Evolutionary conservation across 2,888 invertebrate species (phyloP).

Genomic region (Sarcophaga caerulescens): DNA sequence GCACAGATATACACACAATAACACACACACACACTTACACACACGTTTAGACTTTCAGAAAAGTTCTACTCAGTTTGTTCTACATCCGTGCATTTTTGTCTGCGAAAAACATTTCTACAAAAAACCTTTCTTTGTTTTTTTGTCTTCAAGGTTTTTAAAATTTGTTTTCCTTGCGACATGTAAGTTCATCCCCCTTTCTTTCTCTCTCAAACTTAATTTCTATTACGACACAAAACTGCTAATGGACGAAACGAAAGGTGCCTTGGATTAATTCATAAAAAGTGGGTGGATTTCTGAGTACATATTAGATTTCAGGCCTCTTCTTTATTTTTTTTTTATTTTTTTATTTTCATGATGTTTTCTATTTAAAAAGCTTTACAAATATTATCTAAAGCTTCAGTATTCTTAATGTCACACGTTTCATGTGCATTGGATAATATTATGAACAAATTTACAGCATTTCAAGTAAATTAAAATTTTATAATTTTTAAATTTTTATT

Average conservation of each 20-base stretch:
- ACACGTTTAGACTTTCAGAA: neutral
- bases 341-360: too few relatives aligned
- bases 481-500: too few relatives aligned
- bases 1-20: neutral
- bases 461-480: too few relatives aligned
- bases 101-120: constrained; percentile 12
- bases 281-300: constrained; percentile 5
- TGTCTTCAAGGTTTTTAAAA: constrained; percentile 24
- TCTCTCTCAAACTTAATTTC: neutral
- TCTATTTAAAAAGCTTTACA: neutral
- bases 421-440: neutral
- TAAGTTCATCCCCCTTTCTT: constrained; percentile 29
- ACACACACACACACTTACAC: neutral
- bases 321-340: too few relatives aligned
- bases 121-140: constrained; percentile 5
- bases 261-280: neutral
- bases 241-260: neutral
- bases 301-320: neutral
- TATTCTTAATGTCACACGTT: constrained; percentile 25
- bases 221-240: neutral
- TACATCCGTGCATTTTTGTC: neutral
- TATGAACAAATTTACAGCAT: too few relatives aligned
- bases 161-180: constrained; percentile 28
- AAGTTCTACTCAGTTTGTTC: neutral
- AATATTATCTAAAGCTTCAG: constrained; percentile 29